phyloP scores from a whole-genome alignment of 2,113 vertebrate species.

The Pomatorhinus ruficollis region DNA sequence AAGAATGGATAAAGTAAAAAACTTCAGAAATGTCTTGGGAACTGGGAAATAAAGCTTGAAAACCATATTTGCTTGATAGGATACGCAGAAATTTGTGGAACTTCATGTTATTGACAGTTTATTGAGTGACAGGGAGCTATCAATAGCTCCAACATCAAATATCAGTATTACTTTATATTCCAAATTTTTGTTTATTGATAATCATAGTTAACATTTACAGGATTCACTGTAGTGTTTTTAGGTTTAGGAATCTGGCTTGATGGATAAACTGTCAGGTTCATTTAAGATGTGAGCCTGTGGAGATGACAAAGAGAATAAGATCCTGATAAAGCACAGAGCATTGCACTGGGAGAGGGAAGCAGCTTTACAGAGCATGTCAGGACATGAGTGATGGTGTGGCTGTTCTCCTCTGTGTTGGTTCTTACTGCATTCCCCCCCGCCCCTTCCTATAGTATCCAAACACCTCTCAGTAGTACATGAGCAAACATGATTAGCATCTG shows the following conservation, averaged over 20 bases:
- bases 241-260: not conserved
- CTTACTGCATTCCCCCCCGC: not conserved
- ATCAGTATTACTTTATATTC: not conserved
- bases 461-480: conserved; percentile 20
- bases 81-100: not conserved
- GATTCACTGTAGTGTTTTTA: not conserved
- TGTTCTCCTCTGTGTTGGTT: not conserved
- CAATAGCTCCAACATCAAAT: too few relatives aligned
- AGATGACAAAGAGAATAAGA: not conserved
- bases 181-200: not conserved
- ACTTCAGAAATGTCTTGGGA: not conserved
- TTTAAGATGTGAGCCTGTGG: not conserved
- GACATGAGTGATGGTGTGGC: not conserved
- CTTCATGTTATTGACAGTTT: not conserved
- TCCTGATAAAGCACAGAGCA: not conserved
- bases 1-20: not conserved
- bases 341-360: not conserved
- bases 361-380: not conserved
- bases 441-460: not conserved
- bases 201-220: not conserved
- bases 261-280: not conserved
- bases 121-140: too few relatives aligned
- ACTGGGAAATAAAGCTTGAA: not conserved
- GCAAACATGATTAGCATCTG: conserved; percentile 30
- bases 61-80: not conserved